Base-by-base conservation (phyloP, 1,140 invertebrate genomes). In the Rhagoletis zephyria region DNA sequence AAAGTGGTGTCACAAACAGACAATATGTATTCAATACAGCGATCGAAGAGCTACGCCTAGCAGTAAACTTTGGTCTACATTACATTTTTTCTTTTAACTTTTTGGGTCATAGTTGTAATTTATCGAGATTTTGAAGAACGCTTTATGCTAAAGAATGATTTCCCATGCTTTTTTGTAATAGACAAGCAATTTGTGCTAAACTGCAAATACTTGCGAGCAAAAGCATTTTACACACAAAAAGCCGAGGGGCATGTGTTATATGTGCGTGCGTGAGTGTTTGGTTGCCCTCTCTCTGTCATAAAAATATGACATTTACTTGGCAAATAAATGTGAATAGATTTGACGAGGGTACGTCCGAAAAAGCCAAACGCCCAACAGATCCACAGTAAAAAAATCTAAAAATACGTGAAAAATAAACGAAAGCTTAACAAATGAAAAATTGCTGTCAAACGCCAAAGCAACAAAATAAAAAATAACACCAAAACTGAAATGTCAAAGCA, bases 221-320 rank as follows among this genome's bases (percentile, higher is more conserved):
- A 30, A 30, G 30, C 30, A 30, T 30, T 14, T 48, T 51, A 65
- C 7, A 42, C 42, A 87, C 56, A 67, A 10, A 19, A 85, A n/a
- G 56, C 9, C 61, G 61, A n/a, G 61, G 63, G 1, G n/a, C 61
- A 12, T n/a, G 12, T 63, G 30, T 30, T 30, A 30, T 30, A 1
- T 30, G 30, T 30, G 30, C 30, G 30, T 30, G 4, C 48, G 5
- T 4, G 4, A 77, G 45, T 45, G 70, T 6, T 45, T 77, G 70
- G n/a, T 77, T 70, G 51, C 2, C 85, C 12, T 19, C 64, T 30
- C 42, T 48, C 14, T 87, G 87, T 85, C 87, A 88, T 67, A 87
- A 88, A 88, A 88, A 88, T 85, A 88, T 88, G 74, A 85, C 86
- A 88, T 88, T 88, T 87, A 88, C 70, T 81, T 42, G 40, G 65